Evolutionary conservation across 2,113 vertebrate genomes (phyloP).

Genomic region (Rattus rattus): DNA sequence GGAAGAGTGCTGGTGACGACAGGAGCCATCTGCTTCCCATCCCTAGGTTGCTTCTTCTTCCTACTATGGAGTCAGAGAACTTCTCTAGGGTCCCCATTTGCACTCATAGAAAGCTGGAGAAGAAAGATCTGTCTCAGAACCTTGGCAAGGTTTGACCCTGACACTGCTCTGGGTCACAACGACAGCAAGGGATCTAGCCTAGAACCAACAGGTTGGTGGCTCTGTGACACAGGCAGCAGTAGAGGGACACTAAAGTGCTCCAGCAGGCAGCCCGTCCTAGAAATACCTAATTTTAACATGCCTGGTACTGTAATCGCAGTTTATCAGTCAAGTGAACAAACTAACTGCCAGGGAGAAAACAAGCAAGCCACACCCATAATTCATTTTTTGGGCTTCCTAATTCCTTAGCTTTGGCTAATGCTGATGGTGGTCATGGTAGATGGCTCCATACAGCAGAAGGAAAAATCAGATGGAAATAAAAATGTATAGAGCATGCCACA

Average conservation of each 20-base stretch:
- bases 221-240: background rate
- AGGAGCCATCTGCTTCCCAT: no score
- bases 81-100: background rate
- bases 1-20: no score
- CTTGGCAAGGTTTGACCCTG: background rate
- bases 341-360: background rate
- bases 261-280: background rate
- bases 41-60: no score
- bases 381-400: background rate
- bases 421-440: background rate
- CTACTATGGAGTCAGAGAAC: background rate
- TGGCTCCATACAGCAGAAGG: background rate
- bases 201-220: background rate
- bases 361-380: background rate
- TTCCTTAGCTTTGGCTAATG: background rate
- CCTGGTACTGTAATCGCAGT: background rate
- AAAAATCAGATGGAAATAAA: background rate
- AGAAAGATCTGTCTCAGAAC: background rate
- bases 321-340: background rate
- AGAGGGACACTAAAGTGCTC: background rate
- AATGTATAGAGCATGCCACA: background rate
- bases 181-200: background rate
- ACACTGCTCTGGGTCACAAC: background rate
- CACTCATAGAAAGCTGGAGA: background rate
- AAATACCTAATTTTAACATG: background rate